phyloP scores from a whole-genome alignment of 2,113 vertebrate genomes.

The Proteles cristata region DNA sequence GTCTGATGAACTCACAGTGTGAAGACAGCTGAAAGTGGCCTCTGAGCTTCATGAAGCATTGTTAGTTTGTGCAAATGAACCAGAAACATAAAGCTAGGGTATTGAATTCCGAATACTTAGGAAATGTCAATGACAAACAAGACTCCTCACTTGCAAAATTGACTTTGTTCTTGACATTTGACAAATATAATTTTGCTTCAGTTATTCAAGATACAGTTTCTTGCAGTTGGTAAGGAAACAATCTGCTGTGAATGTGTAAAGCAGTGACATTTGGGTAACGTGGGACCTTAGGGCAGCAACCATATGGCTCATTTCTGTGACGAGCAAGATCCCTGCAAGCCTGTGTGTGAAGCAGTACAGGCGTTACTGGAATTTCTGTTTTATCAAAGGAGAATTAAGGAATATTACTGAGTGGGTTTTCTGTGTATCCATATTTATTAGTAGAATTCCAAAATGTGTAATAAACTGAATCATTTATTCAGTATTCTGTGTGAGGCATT shows the following conservation, averaged over 20 bases:
- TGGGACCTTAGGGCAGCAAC: background rate
- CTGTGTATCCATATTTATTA: background rate
- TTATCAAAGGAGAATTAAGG: background rate
- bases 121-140: background rate
- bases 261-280: background rate
- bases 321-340: background rate
- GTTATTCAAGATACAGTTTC: constrained; percentile 18
- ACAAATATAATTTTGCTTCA: background rate
- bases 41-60: background rate
- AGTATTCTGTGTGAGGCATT: background rate
- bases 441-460: background rate
- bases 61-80: background rate
- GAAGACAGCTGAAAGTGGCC: background rate
- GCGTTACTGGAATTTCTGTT: background rate
- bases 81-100: background rate
- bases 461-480: background rate
- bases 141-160: background rate
- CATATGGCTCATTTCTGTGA: background rate
- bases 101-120: background rate
- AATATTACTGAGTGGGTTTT: background rate
- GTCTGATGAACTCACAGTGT: background rate
- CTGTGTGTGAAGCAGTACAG: constrained; percentile 5
- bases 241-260: background rate
- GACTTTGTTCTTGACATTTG: background rate
- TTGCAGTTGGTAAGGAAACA: background rate